A percentile compares a stretch with the other conserved stretches of the same genome.
Conservation (phyloP, 2,888 invertebrate genomes). For the Eilema depressum region DNA sequence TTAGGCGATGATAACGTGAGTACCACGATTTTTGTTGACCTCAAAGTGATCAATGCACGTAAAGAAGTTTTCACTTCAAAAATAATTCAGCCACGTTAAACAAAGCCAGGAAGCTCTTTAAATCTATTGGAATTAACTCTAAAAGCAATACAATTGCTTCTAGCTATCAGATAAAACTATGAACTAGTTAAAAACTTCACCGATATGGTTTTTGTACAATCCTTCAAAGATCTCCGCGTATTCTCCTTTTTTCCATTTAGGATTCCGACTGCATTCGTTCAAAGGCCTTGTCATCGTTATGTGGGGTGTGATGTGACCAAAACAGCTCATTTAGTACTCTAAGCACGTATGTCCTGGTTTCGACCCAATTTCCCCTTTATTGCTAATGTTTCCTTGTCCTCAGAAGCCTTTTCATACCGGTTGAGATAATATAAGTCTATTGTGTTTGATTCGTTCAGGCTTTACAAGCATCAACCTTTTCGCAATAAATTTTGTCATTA, state of each 20-base stretch:
- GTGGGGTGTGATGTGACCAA: conserved; percentile 46
- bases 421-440: conserved; percentile 40
- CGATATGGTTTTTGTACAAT: neutral
- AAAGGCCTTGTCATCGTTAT: conserved; percentile 44
- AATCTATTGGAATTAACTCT: too few species aligned
- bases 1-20: too few species aligned
- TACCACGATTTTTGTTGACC: too few species aligned
- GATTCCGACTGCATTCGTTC: conserved; percentile 42
- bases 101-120: too few species aligned
- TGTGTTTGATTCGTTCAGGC: conserved; percentile 24
- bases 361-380: conserved; percentile 59
- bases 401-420: conserved; percentile 44
- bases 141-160: neutral
- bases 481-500: too few species aligned
- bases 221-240: neutral
- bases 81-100: too few species aligned
- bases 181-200: neutral
- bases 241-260: conserved; percentile 19
- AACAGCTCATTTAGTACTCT: conserved; percentile 44
- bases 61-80: too few species aligned
- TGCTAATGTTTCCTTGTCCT: conserved; percentile 54
- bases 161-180: neutral
- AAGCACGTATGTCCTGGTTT: conserved; percentile 47
- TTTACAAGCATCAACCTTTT: neutral
- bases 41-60: too few species aligned